phyloP scores from a whole-genome alignment of 2,888 invertebrate species.

The Nymphalis urticae region DNA sequence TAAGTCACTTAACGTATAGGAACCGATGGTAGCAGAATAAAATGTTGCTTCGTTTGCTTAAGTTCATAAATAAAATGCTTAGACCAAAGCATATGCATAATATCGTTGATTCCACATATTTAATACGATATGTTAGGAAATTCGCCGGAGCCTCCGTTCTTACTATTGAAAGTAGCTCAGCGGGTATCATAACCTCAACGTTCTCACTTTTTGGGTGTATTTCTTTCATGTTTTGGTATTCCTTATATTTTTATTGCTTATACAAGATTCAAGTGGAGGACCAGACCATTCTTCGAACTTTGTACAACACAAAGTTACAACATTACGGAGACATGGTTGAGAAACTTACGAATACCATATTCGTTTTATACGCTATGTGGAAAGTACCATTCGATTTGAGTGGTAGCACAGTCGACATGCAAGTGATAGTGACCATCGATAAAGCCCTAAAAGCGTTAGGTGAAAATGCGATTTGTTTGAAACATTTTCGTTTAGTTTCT shows the following conservation, averaged over 20 bases:
- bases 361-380: constrained; percentile 53
- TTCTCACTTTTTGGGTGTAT: constrained; percentile 51
- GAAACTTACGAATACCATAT: constrained; percentile 48
- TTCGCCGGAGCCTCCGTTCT: constrained; percentile 51
- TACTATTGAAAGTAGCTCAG: constrained; percentile 25
- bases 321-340: constrained; percentile 64
- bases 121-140: constrained; percentile 48
- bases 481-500: constrained; percentile 44
- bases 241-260: constrained; percentile 52
- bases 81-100: constrained; percentile 47
- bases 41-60: constrained; percentile 20
- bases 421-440: constrained; percentile 54
- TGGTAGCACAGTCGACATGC: constrained; percentile 44
- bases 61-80: constrained; percentile 28
- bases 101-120: constrained; percentile 49
- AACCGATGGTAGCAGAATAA: background rate
- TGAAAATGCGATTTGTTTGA: constrained; percentile 49
- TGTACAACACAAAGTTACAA: constrained; percentile 59
- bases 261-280: constrained; percentile 50
- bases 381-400: constrained; percentile 54
- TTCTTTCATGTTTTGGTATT: constrained; percentile 47
- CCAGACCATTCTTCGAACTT: constrained; percentile 56
- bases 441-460: constrained; percentile 50
- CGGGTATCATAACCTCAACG: constrained; percentile 36
- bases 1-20: background rate